phyloP scores from a whole-genome alignment of 2,113 vertebrate species.

The Aramus guarauna region DNA sequence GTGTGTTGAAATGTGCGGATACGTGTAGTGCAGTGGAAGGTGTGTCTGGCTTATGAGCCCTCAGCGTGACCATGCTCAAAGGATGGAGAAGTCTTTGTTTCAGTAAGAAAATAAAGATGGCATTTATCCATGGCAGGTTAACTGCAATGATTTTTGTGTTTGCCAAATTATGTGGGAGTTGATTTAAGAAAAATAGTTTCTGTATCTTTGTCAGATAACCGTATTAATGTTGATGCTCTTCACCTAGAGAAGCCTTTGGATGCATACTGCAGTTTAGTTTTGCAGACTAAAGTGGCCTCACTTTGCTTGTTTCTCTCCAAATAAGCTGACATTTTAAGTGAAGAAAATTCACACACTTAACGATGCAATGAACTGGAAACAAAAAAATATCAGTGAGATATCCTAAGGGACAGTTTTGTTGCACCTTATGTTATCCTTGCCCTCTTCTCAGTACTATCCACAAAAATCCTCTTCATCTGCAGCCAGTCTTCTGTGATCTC shows the following conservation, averaged over 20 bases:
- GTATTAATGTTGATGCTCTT: not conserved
- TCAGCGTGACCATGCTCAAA: accelerated
- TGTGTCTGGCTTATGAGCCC: not conserved
- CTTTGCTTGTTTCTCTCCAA: not conserved
- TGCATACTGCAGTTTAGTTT: not conserved
- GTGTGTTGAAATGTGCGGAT: accelerated
- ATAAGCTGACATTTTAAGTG: not conserved
- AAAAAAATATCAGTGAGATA: not conserved
- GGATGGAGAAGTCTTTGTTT: not conserved
- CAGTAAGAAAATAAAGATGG: not conserved
- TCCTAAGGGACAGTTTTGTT: not conserved
- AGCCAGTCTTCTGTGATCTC: not conserved
- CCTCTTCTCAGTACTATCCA: not conserved
- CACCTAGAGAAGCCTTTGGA: not conserved
- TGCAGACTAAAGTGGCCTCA: not conserved
- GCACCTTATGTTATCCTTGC: not conserved
- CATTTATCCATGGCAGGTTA: not conserved
- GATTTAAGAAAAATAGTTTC: not conserved
- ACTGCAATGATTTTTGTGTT: not conserved
- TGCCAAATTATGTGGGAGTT: not conserved
- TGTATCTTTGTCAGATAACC: not conserved
- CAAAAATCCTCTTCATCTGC: not conserved
- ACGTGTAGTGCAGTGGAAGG: not conserved
- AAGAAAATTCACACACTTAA: not conserved
- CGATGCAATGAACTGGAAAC: not conserved